Conservation (phyloP, 2,113 vertebrate species). For the Varanus komodoensis region DNA sequence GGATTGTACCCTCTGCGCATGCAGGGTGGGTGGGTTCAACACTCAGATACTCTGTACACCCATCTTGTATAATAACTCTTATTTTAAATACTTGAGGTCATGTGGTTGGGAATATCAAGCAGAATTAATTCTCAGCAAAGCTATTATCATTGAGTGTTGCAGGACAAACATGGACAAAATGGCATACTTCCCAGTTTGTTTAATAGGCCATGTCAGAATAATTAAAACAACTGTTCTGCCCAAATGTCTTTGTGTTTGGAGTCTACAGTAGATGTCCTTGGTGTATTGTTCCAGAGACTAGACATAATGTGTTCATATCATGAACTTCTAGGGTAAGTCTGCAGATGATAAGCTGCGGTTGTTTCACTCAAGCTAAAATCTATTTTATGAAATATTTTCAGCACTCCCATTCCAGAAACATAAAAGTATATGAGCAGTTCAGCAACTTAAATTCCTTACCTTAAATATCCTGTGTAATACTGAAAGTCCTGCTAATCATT, state of each 20-base stretch:
- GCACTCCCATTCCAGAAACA: not conserved
- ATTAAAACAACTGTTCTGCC: slow-evolving; percentile 53
- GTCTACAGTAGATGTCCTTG: slow-evolving; percentile 55
- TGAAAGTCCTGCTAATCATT: not conserved
- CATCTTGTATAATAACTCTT: slow-evolving; percentile 22
- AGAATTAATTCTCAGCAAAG: slow-evolving; percentile 45
- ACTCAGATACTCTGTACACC: not conserved
- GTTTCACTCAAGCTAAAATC: not conserved
- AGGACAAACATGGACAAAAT: slow-evolving; percentile 54
- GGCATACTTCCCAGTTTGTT: slow-evolving; percentile 58
- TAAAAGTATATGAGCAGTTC: not conserved
- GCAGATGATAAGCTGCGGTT: not conserved
- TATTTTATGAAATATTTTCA: not conserved
- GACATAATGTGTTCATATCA: slow-evolving; percentile 27
- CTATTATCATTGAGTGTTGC: slow-evolving; percentile 47
- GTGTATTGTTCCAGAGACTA: slow-evolving; percentile 50
- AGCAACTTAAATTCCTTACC: not conserved
- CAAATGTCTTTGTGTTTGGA: slow-evolving; percentile 48
- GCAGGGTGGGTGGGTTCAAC: not conserved
- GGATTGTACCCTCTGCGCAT: not conserved
- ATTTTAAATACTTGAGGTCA: slow-evolving; percentile 23
- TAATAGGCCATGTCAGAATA: slow-evolving; percentile 54
- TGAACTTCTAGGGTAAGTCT: not conserved
- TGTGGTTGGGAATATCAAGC: slow-evolving; percentile 42
- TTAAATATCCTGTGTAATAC: not conserved